A percentile compares a stretch with the other conserved stretches of the same genome.
Evolutionary conservation across 2,113 vertebrate species (phyloP).

Genomic region (Synodontis membranacea): DNA sequence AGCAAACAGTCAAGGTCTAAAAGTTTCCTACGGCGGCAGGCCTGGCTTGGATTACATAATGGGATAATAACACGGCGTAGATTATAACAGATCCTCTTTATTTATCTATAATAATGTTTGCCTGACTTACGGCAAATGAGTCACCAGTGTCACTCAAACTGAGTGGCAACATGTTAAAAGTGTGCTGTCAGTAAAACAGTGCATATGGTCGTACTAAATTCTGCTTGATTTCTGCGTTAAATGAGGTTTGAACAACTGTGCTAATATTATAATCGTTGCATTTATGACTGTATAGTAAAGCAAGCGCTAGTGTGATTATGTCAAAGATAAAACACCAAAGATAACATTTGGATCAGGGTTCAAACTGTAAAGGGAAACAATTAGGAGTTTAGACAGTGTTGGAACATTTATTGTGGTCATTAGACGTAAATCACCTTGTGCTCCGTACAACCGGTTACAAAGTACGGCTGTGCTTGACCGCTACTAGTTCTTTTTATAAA

Average conservation of each 20-base stretch:
- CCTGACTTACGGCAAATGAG: slow-evolving; percentile 44
- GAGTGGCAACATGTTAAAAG: slow-evolving; percentile 56
- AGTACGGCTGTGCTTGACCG: slow-evolving; percentile 70
- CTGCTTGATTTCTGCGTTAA: slow-evolving; percentile 26
- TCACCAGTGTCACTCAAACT: slow-evolving; percentile 63
- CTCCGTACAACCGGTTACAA: slow-evolving; percentile 77
- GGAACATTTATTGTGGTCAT: slow-evolving; percentile 63
- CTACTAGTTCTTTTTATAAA: slow-evolving; percentile 76
- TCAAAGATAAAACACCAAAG: not conserved
- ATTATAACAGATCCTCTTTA: slow-evolving; percentile 69
- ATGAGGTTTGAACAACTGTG: not conserved
- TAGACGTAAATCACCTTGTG: slow-evolving; percentile 65
- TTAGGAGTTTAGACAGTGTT: slow-evolving; percentile 35
- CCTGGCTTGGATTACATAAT: slow-evolving; percentile 71
- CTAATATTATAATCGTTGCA: not conserved
- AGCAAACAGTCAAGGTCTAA: slow-evolving; percentile 72
- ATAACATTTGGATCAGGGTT: slow-evolving; percentile 16
- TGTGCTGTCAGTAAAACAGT: not conserved
- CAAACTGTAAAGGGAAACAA: slow-evolving; percentile 30
- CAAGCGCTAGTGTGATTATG: not conserved
- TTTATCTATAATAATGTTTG: slow-evolving; percentile 70
- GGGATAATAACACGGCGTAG: slow-evolving; percentile 68
- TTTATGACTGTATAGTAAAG: not conserved
- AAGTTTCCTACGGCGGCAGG: slow-evolving; percentile 68
- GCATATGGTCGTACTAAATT: slow-evolving; percentile 9